Evolutionary conservation across 92 coral and sea anemone species (phyloP), one percentile per base, ranked within the genome.

Genomic region (Epizoanthus rinbou): DNA sequence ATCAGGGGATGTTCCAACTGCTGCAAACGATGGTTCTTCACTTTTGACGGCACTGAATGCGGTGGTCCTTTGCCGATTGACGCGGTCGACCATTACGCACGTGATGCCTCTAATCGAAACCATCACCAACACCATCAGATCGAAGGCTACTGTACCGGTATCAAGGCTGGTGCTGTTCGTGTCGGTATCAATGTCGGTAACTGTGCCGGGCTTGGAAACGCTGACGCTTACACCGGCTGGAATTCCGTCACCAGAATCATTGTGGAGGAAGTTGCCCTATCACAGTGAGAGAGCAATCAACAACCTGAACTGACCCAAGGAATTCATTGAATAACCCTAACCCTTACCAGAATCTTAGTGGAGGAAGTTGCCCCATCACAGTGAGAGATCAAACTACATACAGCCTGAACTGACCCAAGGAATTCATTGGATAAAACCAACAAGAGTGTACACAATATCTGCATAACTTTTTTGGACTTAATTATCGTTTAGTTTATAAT

Each of bases 171-270:
- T 2, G 31, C 7, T 11, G 35, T 79, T 62, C 31, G 41, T 5
- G 84, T 79, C 35, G 84, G 73, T 21, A 23, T 60, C 31, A 60
- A 66, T 59, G 83, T 62, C 56, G 83, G 83, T 14, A 62, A 37
- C 15, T 79, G 83, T 79, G 67, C 67, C 25, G 67, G 31, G 3
- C 8, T 22, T 22, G 10, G 13, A 4, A 10, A 23, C 25, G 83
- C 69, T 25, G 58, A 79, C 17, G 53, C 69, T 16, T 59, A 79
- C 43, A 76, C 81, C 8, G 45, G 84, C 5, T 79, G 73, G 84
- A 33, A 54, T 13, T 79, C 84, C 6, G 72, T 79, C 28, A 19
- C 23, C 31, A 67, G 72, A 37, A 39, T 79, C 33, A 79, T 79
- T 8, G 54, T 79, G 21, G 84, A 79, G 47, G 84, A 76, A 79